A percentile compares a stretch with the other conserved stretches of the same genome.
Conservation (phyloP, 2,888 invertebrate genomes). For the Mythimna ferrago region DNA sequence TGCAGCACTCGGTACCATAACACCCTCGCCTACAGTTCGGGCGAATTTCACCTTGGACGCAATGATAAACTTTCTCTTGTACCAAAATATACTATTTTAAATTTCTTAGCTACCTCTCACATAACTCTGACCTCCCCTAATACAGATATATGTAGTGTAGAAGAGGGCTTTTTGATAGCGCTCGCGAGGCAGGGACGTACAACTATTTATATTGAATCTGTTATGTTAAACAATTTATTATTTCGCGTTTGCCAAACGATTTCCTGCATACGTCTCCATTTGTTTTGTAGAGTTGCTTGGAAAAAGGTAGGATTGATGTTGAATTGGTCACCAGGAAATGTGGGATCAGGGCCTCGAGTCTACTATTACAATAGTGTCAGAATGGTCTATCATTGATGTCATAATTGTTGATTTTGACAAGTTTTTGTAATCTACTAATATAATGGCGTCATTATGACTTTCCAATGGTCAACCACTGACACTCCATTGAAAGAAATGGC, state of each 20-base stretch:
- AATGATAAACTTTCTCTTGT: too few relatives aligned
- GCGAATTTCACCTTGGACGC: too few relatives aligned
- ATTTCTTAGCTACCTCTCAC: conserved; percentile 51
- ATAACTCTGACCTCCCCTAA: conserved; percentile 70
- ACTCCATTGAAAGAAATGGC: too few relatives aligned
- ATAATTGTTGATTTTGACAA: too few relatives aligned
- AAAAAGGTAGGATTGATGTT: conserved; percentile 15
- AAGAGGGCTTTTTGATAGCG: conserved; percentile 78
- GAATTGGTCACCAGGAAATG: conserved; percentile 3
- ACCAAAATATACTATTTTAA: neutral
- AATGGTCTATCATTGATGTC: too few relatives aligned
- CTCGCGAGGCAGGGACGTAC: conserved; percentile 62
- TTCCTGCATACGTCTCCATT: conserved; percentile 72
- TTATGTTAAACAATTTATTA: conserved; percentile 76
- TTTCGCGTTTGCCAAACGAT: conserved; percentile 80
- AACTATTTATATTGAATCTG: conserved; percentile 85
- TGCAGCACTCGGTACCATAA: too few relatives aligned
- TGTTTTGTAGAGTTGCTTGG: conserved; percentile 42
- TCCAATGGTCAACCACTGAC: too few relatives aligned
- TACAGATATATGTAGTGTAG: conserved; percentile 81
- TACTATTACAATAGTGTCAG: too few relatives aligned
- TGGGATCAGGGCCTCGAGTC: too few relatives aligned
- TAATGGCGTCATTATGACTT: too few relatives aligned
- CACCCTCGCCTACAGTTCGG: too few relatives aligned
- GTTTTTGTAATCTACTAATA: too few relatives aligned